Conservation (phyloP, 2,888 invertebrate species). For the Sussaba pulchella region DNA sequence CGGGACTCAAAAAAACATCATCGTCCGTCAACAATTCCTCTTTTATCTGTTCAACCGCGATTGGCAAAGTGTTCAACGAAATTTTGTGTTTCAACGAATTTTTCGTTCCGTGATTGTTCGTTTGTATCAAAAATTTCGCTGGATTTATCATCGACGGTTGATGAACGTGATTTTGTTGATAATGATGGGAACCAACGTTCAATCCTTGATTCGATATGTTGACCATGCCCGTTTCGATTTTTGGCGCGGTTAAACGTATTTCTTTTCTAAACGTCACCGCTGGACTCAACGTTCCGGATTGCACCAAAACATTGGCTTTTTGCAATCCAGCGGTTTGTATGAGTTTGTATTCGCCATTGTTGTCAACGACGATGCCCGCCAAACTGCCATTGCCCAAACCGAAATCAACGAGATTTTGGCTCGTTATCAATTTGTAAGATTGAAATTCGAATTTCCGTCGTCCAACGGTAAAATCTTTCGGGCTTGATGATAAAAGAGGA, state of each 20-base stretch:
- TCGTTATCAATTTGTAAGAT: constrained; percentile 86
- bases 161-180: constrained; percentile 72
- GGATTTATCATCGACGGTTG: constrained; percentile 81
- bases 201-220: constrained; percentile 70
- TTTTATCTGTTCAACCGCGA: constrained; percentile 85
- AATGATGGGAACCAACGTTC: constrained; percentile 72
- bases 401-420: constrained; percentile 86
- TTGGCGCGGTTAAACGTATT: constrained; percentile 78
- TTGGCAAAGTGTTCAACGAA: constrained; percentile 74
- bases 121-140: constrained; percentile 81
- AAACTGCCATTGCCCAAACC: constrained; percentile 85
- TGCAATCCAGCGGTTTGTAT: constrained; percentile 86
- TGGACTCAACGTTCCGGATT: constrained; percentile 79
- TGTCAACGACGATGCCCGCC: constrained; percentile 87
- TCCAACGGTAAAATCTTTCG: constrained; percentile 89
- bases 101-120: constrained; percentile 73
- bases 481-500: constrained; percentile 92
- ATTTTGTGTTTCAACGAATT: constrained; percentile 77
- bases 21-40: constrained; percentile 89
- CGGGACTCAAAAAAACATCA: constrained; percentile 92
- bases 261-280: constrained; percentile 81
- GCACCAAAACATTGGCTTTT: constrained; percentile 82
- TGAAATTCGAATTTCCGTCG: constrained; percentile 87
- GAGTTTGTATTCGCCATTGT: constrained; percentile 87
- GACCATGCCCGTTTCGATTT: constrained; percentile 76